Percentiles rank a stretch among this genome's conserved stretches.
phyloP scores from a whole-genome alignment of 1,140 invertebrate species.

The Psilanteris sp. region DNA sequence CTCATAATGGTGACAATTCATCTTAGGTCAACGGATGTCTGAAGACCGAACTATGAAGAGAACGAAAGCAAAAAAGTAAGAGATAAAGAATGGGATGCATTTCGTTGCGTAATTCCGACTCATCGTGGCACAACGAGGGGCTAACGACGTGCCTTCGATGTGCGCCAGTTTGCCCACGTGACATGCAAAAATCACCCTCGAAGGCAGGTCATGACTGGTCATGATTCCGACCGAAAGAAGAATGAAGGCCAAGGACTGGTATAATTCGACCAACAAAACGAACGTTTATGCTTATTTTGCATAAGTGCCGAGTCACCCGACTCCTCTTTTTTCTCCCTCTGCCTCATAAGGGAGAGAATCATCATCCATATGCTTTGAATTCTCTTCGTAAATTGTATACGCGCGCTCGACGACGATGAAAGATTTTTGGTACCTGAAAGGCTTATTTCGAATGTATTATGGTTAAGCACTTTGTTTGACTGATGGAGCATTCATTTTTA shows the following conservation, averaged over 20 bases:
- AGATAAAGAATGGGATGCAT: slow-evolving; percentile 60
- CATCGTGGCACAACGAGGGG: slow-evolving; percentile 70
- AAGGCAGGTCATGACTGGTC: slow-evolving; percentile 68
- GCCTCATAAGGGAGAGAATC: slow-evolving; percentile 39
- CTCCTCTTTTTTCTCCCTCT: slow-evolving; percentile 37
- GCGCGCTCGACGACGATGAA: neutral
- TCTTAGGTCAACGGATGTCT: slow-evolving; percentile 34
- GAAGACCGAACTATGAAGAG: slow-evolving; percentile 17
- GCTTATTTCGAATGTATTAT: slow-evolving; percentile 46
- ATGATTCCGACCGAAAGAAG: slow-evolving; percentile 67
- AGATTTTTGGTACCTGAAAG: slow-evolving; percentile 39
- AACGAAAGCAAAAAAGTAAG: slow-evolving; percentile 34
- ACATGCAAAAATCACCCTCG: slow-evolving; percentile 78
- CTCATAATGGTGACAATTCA: slow-evolving; percentile 53
- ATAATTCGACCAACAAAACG: slow-evolving; percentile 79
- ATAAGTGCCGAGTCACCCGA: slow-evolving; percentile 73
- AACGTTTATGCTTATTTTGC: slow-evolving; percentile 77
- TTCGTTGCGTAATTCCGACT: slow-evolving; percentile 74
- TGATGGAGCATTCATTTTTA: slow-evolving; percentile 20
- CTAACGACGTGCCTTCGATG: slow-evolving; percentile 75
- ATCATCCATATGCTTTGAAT: slow-evolving; percentile 52
- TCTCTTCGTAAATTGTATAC: slow-evolving; percentile 35
- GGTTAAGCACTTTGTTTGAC: slow-evolving; percentile 24
- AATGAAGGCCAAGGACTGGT: slow-evolving; percentile 62
- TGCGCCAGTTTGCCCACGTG: slow-evolving; percentile 77